Evolutionary conservation across 37 sponge, comb jelly and placozoan genomes (phyloP), one percentile per base, ranked within the genome.

Genomic region (Theonella swinhoei): DNA sequence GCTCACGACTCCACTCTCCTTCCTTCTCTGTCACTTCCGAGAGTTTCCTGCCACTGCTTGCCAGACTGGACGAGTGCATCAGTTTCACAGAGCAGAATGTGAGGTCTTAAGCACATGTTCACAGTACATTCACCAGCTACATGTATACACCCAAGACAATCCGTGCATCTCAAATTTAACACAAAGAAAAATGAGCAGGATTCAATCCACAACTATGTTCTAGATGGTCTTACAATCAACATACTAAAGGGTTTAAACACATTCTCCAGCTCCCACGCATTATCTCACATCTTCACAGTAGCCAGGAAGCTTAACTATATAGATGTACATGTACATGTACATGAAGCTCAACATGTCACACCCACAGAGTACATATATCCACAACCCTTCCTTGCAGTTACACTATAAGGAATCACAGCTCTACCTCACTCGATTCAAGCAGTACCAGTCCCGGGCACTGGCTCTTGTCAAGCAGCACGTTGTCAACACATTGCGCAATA

Each of bases 21-120:
- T 42, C 95, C 0, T 35, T 98, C 30, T 94, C 93, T 31, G 93
- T 94, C 7, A 90, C 91, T 40, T 71, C 73, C 63, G 81, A 75
- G 4, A 75, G 80, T 4, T 95, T 99, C 76, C 77, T 91, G 0
- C 83, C 88, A 31, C 88, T 92, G 34, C 80, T 99, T 76, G 73
- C 91, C 23, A 74, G 93, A 19, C 87, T 99, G 68, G 99, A 99
- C 54, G 97, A 99, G 63, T 99, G 99, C 82, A 91, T 99, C 62
- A 70, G 41, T 31, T 99, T 97, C 91, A 88, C 96, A 68, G 78
- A 89, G 60, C 81, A 85, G 5, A 85, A 98, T 81, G 96, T 96
- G 37, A 74, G 91, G 35, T 3, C 38, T 26, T n/a, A n/a, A n/a
- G n/a, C n/a, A n/a, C n/a, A n/a, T n/a, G n/a, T n/a, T n/a, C n/a